phyloP scores from a whole-genome alignment of 2,113 vertebrate genomes.

The Silurus meridionalis region DNA sequence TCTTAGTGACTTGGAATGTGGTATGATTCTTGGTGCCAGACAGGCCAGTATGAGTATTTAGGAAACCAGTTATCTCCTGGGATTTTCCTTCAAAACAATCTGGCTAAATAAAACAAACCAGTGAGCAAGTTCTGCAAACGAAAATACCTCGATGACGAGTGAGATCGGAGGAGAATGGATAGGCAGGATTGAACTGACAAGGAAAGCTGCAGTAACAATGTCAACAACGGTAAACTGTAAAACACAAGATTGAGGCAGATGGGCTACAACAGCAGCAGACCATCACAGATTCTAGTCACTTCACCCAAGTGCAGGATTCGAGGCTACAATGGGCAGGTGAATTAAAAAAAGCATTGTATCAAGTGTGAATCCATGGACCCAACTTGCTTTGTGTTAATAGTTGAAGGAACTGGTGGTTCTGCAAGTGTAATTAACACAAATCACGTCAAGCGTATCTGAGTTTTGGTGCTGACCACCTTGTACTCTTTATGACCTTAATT shows the following conservation, averaged over 20 bases:
- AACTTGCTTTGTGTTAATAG: neutral
- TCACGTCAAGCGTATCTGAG: neutral
- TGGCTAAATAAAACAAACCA: neutral
- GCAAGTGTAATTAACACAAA: neutral
- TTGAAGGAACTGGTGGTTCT: neutral
- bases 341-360: neutral
- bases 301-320: neutral
- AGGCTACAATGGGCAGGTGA: neutral
- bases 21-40: neutral
- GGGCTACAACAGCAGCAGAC: neutral
- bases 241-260: neutral
- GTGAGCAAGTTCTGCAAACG: no score
- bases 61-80: neutral
- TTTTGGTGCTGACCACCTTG: neutral
- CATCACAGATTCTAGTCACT: neutral
- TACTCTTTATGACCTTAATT: neutral
- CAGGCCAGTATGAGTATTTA: no score
- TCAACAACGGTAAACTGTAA: neutral
- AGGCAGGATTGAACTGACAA: neutral
- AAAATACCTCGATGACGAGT: no score
- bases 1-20: neutral
- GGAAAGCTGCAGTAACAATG: neutral
- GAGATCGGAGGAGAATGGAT: no score
- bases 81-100: neutral
- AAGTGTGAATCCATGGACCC: neutral